A percentile compares a stretch with the other conserved stretches of the same genome.
Conservation (phyloP, 2,113 vertebrate genomes). For the Otocyon megalotis region DNA sequence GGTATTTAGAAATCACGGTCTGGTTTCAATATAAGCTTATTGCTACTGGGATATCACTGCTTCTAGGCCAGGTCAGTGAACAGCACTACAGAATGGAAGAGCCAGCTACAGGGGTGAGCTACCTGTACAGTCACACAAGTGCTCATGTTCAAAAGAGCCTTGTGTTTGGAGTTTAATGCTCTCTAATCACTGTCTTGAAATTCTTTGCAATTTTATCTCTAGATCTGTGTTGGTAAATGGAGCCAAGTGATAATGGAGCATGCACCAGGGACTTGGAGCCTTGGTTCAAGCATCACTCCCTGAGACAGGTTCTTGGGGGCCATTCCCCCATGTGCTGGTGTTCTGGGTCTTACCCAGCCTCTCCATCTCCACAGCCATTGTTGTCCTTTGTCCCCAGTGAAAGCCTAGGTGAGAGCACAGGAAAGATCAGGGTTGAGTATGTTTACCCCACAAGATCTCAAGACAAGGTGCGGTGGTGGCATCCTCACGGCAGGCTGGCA, state of each 20-base stretch:
- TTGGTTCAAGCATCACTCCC: background rate
- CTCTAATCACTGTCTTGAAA: slow-evolving; percentile 7
- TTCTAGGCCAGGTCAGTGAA: background rate
- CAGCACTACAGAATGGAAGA: background rate
- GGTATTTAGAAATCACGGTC: slow-evolving; percentile 42
- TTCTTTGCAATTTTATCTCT: slow-evolving; percentile 39
- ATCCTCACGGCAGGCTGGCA: background rate
- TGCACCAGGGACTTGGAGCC: background rate
- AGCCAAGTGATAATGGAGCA: background rate
- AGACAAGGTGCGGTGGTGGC: background rate
- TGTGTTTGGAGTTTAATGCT: background rate
- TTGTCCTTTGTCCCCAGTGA: background rate
- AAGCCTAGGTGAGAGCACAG: background rate
- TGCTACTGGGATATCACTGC: background rate
- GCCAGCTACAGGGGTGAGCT: background rate
- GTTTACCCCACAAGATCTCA: background rate
- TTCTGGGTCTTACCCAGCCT: background rate
- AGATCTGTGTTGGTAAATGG: background rate
- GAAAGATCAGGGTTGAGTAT: background rate
- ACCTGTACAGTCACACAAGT: background rate
- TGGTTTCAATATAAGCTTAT: background rate
- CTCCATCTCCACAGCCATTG: background rate
- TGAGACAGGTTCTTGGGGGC: background rate
- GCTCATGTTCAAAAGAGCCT: background rate
- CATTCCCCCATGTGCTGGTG: background rate